phyloP scores from a whole-genome alignment of 2,113 vertebrate species.

The Callospermophilus lateralis region DNA sequence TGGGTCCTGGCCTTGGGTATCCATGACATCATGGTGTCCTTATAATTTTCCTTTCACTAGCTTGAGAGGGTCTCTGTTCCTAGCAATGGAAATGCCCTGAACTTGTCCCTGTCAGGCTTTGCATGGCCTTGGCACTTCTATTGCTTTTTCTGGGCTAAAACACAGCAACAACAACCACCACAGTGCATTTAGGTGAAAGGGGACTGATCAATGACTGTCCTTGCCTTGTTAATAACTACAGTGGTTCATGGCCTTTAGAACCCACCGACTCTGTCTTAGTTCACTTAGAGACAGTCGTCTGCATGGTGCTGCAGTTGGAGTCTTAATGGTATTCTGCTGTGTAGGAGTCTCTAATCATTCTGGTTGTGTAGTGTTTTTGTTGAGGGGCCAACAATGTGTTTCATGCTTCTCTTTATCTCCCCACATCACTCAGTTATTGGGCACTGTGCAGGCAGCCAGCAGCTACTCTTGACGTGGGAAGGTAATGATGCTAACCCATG shows the following conservation, averaged over 20 bases:
- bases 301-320: not conserved
- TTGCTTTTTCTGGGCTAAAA: constrained; percentile 30
- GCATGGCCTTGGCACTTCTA: not conserved
- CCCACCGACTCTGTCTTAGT: not conserved
- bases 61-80: not conserved
- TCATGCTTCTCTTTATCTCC: not conserved
- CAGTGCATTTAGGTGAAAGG: not conserved
- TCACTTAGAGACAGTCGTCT: not conserved
- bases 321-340: not conserved
- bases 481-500: not conserved
- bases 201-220: not conserved
- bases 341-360: not conserved
- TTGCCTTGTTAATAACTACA: not conserved
- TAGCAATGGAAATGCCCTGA: not conserved
- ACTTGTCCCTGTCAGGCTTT: not conserved
- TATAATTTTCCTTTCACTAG: not conserved
- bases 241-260: not conserved
- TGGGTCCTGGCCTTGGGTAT: not conserved
- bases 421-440: not conserved
- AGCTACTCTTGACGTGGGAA: not conserved
- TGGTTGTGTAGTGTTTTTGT: not conserved
- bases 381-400: not conserved
- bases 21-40: not conserved
- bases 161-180: not conserved
- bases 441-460: not conserved